phyloP scores from a whole-genome alignment of 2,113 vertebrate species.

The Strigops habroptila region DNA sequence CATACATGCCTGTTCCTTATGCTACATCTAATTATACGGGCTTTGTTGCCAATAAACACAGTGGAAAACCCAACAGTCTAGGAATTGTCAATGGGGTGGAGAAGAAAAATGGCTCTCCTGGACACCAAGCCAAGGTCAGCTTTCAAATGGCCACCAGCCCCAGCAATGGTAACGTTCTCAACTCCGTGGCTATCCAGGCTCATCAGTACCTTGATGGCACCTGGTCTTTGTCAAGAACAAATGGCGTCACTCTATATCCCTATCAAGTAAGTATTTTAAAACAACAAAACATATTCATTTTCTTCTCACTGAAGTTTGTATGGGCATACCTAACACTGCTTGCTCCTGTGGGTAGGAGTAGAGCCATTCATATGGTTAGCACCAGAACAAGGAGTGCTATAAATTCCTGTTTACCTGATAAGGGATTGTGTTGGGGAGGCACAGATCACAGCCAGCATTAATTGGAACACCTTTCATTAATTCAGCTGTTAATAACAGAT shows the following conservation, averaged over 20 bases:
- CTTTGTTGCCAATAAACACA: slow-evolving; percentile 78
- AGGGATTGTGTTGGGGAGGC: background rate
- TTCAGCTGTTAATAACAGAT: background rate
- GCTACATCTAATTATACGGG: slow-evolving; percentile 75
- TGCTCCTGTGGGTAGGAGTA: background rate
- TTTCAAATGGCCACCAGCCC: slow-evolving; percentile 83
- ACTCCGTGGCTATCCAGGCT: slow-evolving; percentile 83
- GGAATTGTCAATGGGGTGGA: slow-evolving; percentile 85
- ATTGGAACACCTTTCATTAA: background rate
- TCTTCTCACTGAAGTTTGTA: background rate
- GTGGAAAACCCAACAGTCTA: slow-evolving; percentile 87
- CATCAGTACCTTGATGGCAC: slow-evolving; percentile 86
- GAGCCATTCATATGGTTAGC: background rate
- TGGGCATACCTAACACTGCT: background rate
- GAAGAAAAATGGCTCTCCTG: slow-evolving; percentile 85
- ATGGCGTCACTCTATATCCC: slow-evolving; percentile 92
- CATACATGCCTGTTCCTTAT: slow-evolving; percentile 76
- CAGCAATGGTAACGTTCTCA: slow-evolving; percentile 79
- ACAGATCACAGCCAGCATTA: background rate
- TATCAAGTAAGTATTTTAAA: slow-evolving; percentile 85
- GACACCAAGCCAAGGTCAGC: slow-evolving; percentile 81
- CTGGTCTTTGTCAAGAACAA: slow-evolving; percentile 83
- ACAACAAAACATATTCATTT: accelerated
- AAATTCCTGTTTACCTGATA: background rate
- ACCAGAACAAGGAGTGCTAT: background rate